Conservation (phyloP, 1,140 invertebrate genomes). For the Drosophila eugracilis region DNA sequence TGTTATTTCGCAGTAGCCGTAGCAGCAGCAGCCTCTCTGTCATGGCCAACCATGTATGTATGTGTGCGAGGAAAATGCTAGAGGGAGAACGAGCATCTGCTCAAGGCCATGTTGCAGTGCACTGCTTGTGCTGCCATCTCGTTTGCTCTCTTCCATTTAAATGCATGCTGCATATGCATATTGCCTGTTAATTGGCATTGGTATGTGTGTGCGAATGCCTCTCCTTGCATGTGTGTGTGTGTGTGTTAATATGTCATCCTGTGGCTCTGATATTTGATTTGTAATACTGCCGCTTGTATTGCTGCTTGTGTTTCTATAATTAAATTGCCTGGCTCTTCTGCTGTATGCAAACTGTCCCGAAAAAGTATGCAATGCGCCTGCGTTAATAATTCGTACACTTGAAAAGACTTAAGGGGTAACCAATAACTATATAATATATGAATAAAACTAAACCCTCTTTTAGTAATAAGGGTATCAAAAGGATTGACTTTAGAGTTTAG, state of each 20-base stretch:
- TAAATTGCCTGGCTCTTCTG: constrained; percentile 57
- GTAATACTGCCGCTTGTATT: constrained; percentile 33
- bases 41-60: constrained; percentile 22
- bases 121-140: constrained; percentile 19
- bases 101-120: constrained; percentile 51
- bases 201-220: background rate
- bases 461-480: too few species aligned
- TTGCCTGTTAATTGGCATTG: constrained; percentile 55
- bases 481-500: too few species aligned
- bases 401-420: background rate
- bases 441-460: background rate
- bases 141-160: constrained; percentile 18
- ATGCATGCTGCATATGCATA: constrained; percentile 13
- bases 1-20: background rate
- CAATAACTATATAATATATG: background rate
- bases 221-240: constrained; percentile 1
- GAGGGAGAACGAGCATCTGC: constrained; percentile 5
- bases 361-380: constrained; percentile 61
- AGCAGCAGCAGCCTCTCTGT: constrained; percentile 37
- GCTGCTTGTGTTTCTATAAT: constrained; percentile 62
- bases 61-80: background rate
- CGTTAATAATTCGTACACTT: constrained; percentile 28
- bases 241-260: constrained; percentile 36
- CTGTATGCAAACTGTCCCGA: constrained; percentile 18
- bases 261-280: constrained; percentile 72